These are phyloP conservation scores for Macrophya annulata DNA, from an alignment of 2,888 invertebrate species.

Conservation along the genomic window DNA sequence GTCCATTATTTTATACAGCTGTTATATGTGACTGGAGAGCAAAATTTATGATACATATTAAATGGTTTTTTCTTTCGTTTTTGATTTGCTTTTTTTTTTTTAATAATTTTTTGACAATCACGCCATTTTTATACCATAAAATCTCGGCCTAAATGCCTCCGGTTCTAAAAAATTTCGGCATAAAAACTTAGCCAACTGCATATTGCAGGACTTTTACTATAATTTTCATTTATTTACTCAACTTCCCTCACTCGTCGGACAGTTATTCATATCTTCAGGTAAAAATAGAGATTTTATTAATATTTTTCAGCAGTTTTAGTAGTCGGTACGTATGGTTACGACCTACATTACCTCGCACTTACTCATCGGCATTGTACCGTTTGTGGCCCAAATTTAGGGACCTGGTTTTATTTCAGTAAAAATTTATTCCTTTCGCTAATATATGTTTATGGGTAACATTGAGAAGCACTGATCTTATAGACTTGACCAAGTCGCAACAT, in stretches of 20 bases:
- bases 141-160: conserved; percentile 1
- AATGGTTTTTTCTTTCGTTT: not conserved
- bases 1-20: conserved; percentile 6
- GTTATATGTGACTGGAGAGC: conserved; percentile 15
- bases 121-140: conserved; percentile 18
- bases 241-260: not conserved
- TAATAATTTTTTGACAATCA: not conserved
- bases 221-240: not conserved
- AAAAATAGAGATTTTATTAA: not conserved
- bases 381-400: not conserved
- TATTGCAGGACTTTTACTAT: not conserved
- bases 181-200: not conserved
- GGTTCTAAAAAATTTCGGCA: not conserved
- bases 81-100: conserved; percentile 5
- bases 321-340: not conserved
- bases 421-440: not conserved
- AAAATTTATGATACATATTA: conserved; percentile 16
- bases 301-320: not conserved
- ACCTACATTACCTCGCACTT: not conserved
- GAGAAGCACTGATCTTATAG: conserved; percentile 43
- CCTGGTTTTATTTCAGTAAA: not conserved
- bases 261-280: not conserved
- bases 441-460: not conserved
- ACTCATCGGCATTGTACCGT: not conserved
- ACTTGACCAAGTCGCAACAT: not conserved